Conservation (phyloP, 2,797 vertebrate species). For the Fundulus diaphanus region DNA sequence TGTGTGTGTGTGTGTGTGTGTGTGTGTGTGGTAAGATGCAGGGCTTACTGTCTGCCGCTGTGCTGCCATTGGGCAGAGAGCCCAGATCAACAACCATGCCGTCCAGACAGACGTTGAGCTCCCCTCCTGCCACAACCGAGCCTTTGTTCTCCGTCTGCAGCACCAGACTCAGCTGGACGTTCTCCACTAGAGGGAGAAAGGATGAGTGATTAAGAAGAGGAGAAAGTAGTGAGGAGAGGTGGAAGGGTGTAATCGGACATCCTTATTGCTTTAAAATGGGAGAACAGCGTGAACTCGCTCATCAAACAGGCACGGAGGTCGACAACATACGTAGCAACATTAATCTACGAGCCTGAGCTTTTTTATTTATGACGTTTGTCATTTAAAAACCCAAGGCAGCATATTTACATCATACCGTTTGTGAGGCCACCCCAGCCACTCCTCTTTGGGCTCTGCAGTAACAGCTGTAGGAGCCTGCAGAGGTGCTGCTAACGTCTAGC, state of each 20-base stretch:
- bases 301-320: too few species aligned
- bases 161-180: constrained; percentile 92
- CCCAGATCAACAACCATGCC: constrained; percentile 93
- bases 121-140: constrained; percentile 90
- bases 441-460: background rate
- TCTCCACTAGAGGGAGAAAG: constrained; percentile 87
- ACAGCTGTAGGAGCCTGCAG: background rate
- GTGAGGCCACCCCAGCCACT: background rate
- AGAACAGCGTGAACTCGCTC: constrained; percentile 4
- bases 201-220: constrained; percentile 21
- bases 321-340: background rate
- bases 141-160: constrained; percentile 97
- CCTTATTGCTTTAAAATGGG: constrained; percentile 5
- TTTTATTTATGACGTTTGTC: background rate
- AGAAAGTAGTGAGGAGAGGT: constrained; percentile 6
- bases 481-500: background rate
- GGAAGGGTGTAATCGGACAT: background rate
- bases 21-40: constrained; percentile 57
- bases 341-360: background rate
- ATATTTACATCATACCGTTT: background rate
- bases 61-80: constrained; percentile 87
- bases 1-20: constrained; percentile 29
- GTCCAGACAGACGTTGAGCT: constrained; percentile 95
- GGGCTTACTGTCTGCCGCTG: constrained; percentile 90
- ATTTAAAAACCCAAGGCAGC: background rate